phyloP scores from a whole-genome alignment of 2,888 invertebrate genomes.

The Nemotelus pantherinus region DNA sequence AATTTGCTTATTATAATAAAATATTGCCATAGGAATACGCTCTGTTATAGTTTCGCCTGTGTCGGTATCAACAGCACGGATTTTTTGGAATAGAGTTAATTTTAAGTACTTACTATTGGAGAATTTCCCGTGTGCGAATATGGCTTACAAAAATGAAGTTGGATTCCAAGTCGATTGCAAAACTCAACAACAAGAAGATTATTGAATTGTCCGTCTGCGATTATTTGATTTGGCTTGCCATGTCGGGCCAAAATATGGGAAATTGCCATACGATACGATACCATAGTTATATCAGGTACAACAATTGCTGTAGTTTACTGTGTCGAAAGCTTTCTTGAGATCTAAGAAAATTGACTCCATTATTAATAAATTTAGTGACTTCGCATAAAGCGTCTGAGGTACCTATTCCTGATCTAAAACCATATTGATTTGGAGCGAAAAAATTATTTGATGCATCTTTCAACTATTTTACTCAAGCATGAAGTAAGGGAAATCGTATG shows the following conservation, averaged over 20 bases:
- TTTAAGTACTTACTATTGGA: neutral
- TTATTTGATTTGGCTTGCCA: neutral
- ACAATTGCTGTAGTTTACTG: neutral
- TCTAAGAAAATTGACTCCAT: no score
- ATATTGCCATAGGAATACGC: neutral
- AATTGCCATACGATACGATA: neutral
- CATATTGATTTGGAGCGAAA: no score
- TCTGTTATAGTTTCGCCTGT: neutral
- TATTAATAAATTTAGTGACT: no score
- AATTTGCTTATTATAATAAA: no score
- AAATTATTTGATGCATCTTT: no score
- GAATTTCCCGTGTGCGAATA: neutral
- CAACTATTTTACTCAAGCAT: no score
- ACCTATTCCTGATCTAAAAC: no score
- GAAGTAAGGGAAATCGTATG: no score
- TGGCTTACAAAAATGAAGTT: neutral
- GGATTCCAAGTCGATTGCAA: neutral
- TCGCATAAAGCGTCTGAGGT: no score
- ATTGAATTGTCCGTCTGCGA: no score
- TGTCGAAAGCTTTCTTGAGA: no score
- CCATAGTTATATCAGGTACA: neutral
- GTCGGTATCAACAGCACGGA: neutral
- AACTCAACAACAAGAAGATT: neutral
- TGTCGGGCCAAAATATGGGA: neutral
- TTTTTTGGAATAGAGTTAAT: neutral